A percentile compares a stretch with the other conserved stretches of the same genome.
Evolutionary conservation across 2,113 vertebrate species (phyloP).

Genomic region (Vulpes ferrilata): DNA sequence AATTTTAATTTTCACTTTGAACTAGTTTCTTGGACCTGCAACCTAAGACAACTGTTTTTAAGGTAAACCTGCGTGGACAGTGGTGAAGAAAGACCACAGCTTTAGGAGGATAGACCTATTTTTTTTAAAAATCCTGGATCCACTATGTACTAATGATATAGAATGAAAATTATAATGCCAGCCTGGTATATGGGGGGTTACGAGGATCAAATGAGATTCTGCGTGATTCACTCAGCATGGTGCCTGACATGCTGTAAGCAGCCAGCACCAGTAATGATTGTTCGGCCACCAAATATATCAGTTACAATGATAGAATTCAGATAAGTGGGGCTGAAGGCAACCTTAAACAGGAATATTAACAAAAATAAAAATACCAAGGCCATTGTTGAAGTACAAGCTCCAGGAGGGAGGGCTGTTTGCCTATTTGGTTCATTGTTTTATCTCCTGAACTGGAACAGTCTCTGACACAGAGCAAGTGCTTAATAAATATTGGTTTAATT

Average conservation of each 20-base stretch:
- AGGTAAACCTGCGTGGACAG: not conserved
- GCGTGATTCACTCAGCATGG: not conserved
- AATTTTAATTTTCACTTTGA: conserved; percentile 49
- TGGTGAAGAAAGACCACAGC: not conserved
- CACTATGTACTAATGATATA: not conserved
- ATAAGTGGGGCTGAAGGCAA: not conserved
- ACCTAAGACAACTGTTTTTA: not conserved
- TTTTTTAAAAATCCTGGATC: not conserved
- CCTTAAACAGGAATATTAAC: not conserved
- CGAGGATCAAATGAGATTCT: not conserved
- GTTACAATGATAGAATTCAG: not conserved
- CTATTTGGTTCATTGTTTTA: not conserved
- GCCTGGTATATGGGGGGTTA: not conserved
- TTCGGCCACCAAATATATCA: conserved; percentile 8
- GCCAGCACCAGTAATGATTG: not conserved
- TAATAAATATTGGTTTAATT: not conserved
- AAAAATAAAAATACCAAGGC: not conserved
- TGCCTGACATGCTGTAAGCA: not conserved
- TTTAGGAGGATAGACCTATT: not conserved
- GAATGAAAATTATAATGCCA: not conserved
- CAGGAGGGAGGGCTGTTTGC: not conserved
- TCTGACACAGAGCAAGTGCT: not conserved
- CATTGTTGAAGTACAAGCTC: not conserved
- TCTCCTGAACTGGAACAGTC: not conserved
- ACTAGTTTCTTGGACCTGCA: not conserved